These are phyloP conservation scores for Dryoscopus gambensis DNA, from an alignment of 2,113 vertebrate genomes.

Conservation along the genomic window DNA sequence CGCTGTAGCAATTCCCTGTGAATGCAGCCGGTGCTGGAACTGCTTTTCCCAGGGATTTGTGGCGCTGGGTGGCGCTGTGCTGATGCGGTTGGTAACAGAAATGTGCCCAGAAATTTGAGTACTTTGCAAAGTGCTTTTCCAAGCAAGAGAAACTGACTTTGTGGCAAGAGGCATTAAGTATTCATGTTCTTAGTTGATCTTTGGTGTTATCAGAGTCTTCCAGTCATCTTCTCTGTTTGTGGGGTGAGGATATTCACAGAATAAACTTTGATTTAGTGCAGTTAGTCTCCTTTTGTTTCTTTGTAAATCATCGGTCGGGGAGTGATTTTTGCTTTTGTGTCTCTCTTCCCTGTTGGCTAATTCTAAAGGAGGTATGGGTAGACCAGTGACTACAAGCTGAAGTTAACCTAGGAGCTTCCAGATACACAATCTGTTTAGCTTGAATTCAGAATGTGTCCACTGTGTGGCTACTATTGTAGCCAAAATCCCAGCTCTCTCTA, in stretches of 20 bases:
- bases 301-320: background rate
- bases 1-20: background rate
- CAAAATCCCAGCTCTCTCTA: background rate
- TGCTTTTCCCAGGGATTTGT: background rate
- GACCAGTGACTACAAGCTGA: background rate
- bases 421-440: rapidly evolving
- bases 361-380: background rate
- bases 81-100: background rate
- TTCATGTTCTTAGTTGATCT: background rate
- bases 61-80: background rate
- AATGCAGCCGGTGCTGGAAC: background rate
- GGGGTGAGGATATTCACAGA: background rate
- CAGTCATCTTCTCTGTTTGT: background rate
- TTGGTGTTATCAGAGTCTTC: background rate
- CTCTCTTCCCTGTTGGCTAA: background rate
- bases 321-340: background rate
- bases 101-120: background rate
- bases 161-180: background rate
- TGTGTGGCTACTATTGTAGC: background rate
- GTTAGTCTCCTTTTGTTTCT: background rate
- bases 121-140: background rate
- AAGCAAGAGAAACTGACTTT: background rate
- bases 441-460: background rate
- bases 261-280: background rate
- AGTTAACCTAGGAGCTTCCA: background rate